A percentile compares a stretch with the other conserved stretches of the same genome.
These are phyloP conservation scores for Ochlodes sylvanus DNA, from an alignment of 2,888 invertebrate genomes.

Conservation along the genomic window DNA sequence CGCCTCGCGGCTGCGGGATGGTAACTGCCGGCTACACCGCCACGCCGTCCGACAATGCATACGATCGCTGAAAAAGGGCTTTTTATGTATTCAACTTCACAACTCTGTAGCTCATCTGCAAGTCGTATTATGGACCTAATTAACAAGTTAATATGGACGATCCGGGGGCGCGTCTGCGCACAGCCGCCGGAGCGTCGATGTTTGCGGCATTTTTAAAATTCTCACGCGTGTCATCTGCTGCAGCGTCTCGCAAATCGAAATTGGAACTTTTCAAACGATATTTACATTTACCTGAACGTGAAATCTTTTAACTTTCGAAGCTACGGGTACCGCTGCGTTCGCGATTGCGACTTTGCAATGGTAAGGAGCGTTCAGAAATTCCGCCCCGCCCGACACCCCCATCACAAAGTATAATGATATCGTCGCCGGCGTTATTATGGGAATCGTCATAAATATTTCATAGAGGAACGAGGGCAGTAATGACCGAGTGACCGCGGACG, in stretches of 20 bases:
- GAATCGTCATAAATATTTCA: slow-evolving; percentile 85
- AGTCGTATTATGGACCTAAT: slow-evolving; percentile 96
- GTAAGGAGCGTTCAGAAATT: slow-evolving; percentile 84
- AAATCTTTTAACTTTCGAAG: slow-evolving; percentile 60
- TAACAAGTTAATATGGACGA: slow-evolving; percentile 95
- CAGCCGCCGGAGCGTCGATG: slow-evolving; percentile 49
- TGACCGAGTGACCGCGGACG: slow-evolving; percentile 80
- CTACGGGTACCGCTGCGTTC: slow-evolving; percentile 57
- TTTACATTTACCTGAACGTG: slow-evolving; percentile 65
- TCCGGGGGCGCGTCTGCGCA: slow-evolving; percentile 87
- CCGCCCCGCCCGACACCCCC: slow-evolving; percentile 83
- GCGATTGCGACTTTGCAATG: slow-evolving; percentile 81
- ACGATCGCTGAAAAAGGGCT: slow-evolving; percentile 87
- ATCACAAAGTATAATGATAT: slow-evolving; percentile 87
- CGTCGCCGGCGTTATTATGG: slow-evolving; percentile 83
- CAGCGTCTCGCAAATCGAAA: slow-evolving; percentile 48
- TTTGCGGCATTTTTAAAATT: slow-evolving; percentile 43
- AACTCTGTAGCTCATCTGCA: slow-evolving; percentile 92
- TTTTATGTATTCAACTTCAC: slow-evolving; percentile 88
- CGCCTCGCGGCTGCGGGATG: slow-evolving; percentile 59
- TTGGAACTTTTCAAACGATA: slow-evolving; percentile 50
- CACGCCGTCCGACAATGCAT: slow-evolving; percentile 72
- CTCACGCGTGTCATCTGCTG: slow-evolving; percentile 39
- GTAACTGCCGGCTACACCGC: slow-evolving; percentile 50
- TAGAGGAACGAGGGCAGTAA: slow-evolving; percentile 77